Conservation (phyloP, 2,888 invertebrate species). For the Julus scanicus region DNA sequence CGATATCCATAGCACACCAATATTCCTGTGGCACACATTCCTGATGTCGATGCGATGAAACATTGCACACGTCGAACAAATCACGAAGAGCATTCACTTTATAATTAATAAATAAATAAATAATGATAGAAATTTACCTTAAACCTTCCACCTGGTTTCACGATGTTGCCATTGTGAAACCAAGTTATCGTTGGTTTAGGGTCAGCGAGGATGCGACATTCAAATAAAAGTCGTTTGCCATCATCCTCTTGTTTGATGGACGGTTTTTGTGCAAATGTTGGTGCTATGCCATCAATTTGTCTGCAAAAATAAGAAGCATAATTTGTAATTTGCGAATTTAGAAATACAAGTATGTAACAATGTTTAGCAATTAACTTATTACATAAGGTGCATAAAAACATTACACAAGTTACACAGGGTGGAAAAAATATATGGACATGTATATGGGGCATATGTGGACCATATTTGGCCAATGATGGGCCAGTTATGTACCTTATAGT, state of each 20-base stretch:
- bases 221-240: slow-evolving; percentile 91
- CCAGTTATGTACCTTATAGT: no score
- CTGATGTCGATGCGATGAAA: not conserved
- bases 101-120: not conserved
- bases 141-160: slow-evolving; percentile 84
- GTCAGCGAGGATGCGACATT: slow-evolving; percentile 94
- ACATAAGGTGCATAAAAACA: no score
- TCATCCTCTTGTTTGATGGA: slow-evolving; percentile 97
- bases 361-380: no score
- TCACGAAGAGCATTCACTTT: not conserved
- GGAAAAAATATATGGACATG: no score
- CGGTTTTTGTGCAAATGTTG: slow-evolving; percentile 97
- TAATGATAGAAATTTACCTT: slow-evolving; percentile 72
- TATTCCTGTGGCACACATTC: not conserved
- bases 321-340: not conserved
- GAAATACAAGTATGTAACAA: no score
- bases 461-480: no score
- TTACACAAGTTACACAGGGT: no score
- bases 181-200: slow-evolving; percentile 88
- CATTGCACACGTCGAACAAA: not conserved
- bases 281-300: slow-evolving; percentile 97
- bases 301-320: slow-evolving; percentile 46
- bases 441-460: no score
- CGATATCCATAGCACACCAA: not conserved
- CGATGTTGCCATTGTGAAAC: slow-evolving; percentile 87